Evolutionary conservation across 2,797 vertebrate genomes (phyloP).

Genomic region (Garrulus glandarius): DNA sequence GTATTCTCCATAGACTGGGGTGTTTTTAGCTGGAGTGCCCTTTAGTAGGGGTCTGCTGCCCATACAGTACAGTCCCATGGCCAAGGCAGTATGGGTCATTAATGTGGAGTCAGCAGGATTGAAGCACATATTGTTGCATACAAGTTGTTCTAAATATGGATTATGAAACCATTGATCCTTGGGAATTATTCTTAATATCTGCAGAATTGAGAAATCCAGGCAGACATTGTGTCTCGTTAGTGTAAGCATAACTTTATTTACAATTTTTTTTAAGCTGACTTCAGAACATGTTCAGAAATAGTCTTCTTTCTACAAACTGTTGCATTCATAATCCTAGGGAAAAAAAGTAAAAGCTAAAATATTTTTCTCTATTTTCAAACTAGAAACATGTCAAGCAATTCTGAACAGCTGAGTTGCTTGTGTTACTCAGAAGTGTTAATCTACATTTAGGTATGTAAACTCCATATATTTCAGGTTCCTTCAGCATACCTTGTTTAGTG

Average conservation of each 20-base stretch:
- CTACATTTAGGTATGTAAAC: not conserved
- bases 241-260: not conserved
- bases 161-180: not conserved
- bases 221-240: not conserved
- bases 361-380: not conserved
- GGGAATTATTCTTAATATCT: not conserved
- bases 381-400: not conserved
- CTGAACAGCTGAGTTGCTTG: not conserved
- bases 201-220: not conserved
- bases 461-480: not conserved
- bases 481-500: not conserved
- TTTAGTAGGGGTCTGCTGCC: not conserved
- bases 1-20: not conserved
- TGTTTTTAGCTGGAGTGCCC: not conserved
- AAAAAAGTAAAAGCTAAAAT: not conserved
- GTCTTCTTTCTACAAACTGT: not conserved
- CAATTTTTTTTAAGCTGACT: not conserved
- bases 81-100: not conserved
- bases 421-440: not conserved
- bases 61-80: not conserved
- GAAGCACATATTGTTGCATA: not conserved
- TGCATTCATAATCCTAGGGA: not conserved
- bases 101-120: not conserved
- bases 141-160: not conserved
- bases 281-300: not conserved